Conservation (phyloP, 1,140 invertebrate genomes). For the Microvelia longipes region DNA sequence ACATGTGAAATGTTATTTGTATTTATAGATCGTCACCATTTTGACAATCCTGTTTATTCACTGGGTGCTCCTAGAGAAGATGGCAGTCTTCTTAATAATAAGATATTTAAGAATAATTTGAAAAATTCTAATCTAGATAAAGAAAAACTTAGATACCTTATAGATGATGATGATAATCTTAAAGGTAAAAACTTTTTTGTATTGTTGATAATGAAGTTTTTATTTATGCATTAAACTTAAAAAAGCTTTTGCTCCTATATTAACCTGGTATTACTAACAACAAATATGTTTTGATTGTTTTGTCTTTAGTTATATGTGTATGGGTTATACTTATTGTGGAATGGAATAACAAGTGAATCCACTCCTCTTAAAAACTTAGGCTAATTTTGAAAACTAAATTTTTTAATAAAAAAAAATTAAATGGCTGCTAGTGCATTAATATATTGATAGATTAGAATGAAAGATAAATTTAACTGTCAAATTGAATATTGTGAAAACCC, state of each 20-base stretch:
- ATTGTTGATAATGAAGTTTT: too few relatives aligned
- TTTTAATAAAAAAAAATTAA: too few relatives aligned
- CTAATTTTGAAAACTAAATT: too few relatives aligned
- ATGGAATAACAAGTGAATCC: too few relatives aligned
- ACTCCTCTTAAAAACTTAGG: too few relatives aligned
- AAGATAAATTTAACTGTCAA: too few relatives aligned
- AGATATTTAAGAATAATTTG: constrained; percentile 46
- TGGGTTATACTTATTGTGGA: too few relatives aligned
- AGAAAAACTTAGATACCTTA: constrained; percentile 34
- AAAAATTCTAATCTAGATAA: constrained; percentile 41
- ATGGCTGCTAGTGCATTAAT: too few relatives aligned
- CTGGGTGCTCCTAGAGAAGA: constrained; percentile 26
- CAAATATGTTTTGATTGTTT: constrained; percentile 1
- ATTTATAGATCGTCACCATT: constrained; percentile 49
- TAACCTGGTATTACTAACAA: neutral
- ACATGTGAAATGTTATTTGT: too few relatives aligned
- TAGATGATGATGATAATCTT: constrained; percentile 35
- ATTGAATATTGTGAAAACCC: too few relatives aligned
- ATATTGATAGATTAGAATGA: too few relatives aligned
- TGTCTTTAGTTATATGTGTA: too few relatives aligned
- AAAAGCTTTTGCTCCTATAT: neutral
- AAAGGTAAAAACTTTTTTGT: constrained; percentile 28
- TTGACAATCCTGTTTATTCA: constrained; percentile 83
- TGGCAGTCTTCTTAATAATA: constrained; percentile 35
- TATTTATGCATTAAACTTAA: neutral